These are phyloP conservation scores for Diacarnus erythraeanus DNA, from an alignment of 37 sponge, comb jelly and placozoan genomes.

Conservation along the genomic window DNA sequence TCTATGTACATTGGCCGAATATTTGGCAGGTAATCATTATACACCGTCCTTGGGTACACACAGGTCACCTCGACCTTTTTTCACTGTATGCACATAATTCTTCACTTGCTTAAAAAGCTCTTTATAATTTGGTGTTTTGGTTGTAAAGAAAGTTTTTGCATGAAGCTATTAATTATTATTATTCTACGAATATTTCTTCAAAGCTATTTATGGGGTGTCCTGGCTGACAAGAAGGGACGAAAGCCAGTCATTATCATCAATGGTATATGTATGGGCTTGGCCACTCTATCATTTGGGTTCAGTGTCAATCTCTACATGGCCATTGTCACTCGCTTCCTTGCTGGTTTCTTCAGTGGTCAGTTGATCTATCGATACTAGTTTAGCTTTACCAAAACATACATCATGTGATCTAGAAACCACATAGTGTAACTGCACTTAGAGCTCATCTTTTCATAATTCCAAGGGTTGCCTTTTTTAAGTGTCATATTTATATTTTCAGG, in stretches of 20 bases:
- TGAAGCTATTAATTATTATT: too few relatives aligned
- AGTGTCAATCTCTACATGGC: conserved; percentile 71
- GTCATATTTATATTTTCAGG: too few relatives aligned
- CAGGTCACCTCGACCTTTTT: too few relatives aligned
- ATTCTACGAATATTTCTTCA: too few relatives aligned
- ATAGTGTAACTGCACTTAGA: not conserved
- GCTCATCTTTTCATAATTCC: not conserved
- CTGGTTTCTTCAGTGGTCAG: conserved; percentile 73
- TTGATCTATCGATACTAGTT: not conserved
- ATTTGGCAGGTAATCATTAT: conserved; percentile 71
- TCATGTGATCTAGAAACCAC: not conserved
- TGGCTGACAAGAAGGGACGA: conserved; percentile 72
- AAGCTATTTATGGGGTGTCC: conserved; percentile 83
- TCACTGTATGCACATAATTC: too few relatives aligned
- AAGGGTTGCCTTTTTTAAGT: too few relatives aligned
- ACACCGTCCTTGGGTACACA: too few relatives aligned
- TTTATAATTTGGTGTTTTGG: too few relatives aligned
- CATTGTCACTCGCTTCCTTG: conserved; percentile 57
- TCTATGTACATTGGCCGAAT: conserved; percentile 79
- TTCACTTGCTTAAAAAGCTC: too few relatives aligned
- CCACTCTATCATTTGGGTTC: conserved; percentile 66
- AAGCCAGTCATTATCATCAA: conserved; percentile 65
- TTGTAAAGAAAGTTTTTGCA: too few relatives aligned
- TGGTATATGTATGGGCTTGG: conserved; percentile 32
- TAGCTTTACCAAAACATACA: too few relatives aligned